These are phyloP conservation scores for Pocillopora verrucosa DNA, from an alignment of 64 coral and sea anemone genomes.

Conservation along the genomic window DNA sequence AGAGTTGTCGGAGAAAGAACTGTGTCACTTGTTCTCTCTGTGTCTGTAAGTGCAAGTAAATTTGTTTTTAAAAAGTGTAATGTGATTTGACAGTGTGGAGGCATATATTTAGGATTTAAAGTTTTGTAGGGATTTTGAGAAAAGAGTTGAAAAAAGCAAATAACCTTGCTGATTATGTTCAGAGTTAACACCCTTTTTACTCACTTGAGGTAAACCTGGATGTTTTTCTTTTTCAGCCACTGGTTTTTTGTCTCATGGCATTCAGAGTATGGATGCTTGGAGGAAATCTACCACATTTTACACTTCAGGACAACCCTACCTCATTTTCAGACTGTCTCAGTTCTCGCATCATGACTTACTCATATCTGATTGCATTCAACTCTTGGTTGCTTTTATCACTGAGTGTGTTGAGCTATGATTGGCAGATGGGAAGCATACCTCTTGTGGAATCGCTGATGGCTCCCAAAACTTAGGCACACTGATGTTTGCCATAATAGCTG, in stretches of 20 bases:
- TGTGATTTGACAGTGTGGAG: too few relatives aligned
- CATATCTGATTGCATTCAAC: constrained; percentile 79
- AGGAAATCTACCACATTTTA: constrained; percentile 80
- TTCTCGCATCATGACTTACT: constrained; percentile 79
- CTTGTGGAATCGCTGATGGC: constrained; percentile 69
- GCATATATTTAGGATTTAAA: too few relatives aligned
- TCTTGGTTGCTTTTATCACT: constrained; percentile 84
- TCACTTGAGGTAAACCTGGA: too few relatives aligned
- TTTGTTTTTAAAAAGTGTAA: too few relatives aligned
- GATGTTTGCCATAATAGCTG: constrained; percentile 52
- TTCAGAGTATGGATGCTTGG: constrained; percentile 88
- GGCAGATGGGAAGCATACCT: constrained; percentile 91
- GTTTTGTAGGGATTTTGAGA: too few relatives aligned
- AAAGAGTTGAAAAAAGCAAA: too few relatives aligned
- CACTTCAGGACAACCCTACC: constrained; percentile 78
- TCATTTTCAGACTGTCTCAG: constrained; percentile 73
- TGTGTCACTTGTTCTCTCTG: not conserved
- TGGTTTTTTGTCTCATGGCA: constrained; percentile 54
- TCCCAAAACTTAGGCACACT: constrained; percentile 73
- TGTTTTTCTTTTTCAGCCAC: not conserved
- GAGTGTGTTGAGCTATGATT: constrained; percentile 85
- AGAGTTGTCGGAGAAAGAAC: not conserved
- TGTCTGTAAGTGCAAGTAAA: not conserved
- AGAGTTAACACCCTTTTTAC: too few relatives aligned
- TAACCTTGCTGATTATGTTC: too few relatives aligned